Base-by-base conservation (phyloP, 2,888 invertebrate genomes). In the Arenicola marina region DNA sequence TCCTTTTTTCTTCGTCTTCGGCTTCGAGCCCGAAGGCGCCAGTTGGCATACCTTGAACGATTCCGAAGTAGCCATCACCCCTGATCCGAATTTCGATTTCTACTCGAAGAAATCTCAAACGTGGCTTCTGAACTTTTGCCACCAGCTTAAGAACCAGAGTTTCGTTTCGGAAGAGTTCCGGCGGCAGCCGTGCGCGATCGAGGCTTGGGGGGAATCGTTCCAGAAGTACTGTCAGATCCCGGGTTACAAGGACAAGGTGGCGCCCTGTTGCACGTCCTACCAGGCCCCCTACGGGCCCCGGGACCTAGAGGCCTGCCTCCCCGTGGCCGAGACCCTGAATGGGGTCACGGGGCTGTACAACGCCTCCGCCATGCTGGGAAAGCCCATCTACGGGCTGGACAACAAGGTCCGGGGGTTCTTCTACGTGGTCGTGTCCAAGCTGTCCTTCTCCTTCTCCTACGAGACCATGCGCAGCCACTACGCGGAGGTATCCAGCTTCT, bases 61-160 rank as follows among this genome's bases (percentile, higher is more conserved):
- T 66, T 89, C 91, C 44, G 88, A 88, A 73, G 95, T 95, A 1
- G 87, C 86, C 58, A 83, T 95, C 62, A 87, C 88, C 66, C 89
- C 91, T 79, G 93, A 95, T 85, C 86, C 89, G 59, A 86, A 85
- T 59, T 96, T 97, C 85, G 90, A 93, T 80, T 87, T 94, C 70
- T 89, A 92, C 18, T 87, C 89, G 70, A 89, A 89, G 24, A 87
- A 88, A 71, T 91, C 94, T 18, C 96, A 97, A 84, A 75, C 56
- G 58, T 97, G 95, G 95, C 84, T 96, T 44, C 84, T 90, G 63
- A 85, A 89, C 44, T 95, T 97, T 85, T 97, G 96, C 82, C 86
- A 86, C 51, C 87, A 88, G 76, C 84, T 96, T 57, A 78, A 91
- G 69, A 85, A 87, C 58, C 92, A 94, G 80, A 87, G 90, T 29